These are phyloP conservation scores for Amphimallon solstitiale DNA, from an alignment of 2,888 invertebrate genomes.

Conservation along the genomic window DNA sequence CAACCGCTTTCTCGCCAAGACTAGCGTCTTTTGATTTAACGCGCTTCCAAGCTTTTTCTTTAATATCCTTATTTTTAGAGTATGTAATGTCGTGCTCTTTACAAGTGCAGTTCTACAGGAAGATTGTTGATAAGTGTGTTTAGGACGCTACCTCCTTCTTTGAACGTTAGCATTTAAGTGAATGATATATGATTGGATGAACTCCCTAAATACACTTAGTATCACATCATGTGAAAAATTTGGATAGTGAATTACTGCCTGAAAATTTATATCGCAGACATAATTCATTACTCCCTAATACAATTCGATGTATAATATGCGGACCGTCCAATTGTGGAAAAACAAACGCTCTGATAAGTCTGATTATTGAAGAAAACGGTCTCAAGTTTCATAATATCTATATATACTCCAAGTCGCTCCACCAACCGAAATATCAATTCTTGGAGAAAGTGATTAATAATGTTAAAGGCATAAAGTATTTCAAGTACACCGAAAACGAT, in stretches of 20 bases:
- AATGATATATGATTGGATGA: no score
- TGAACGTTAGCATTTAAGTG: neutral
- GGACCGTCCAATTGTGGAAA: slow-evolving; percentile 58
- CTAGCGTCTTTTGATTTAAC: slow-evolving; percentile 34
- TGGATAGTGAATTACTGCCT: neutral
- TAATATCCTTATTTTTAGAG: slow-evolving; percentile 36
- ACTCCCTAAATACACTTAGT: no score
- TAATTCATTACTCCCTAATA: slow-evolving; percentile 38
- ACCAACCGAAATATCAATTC: slow-evolving; percentile 53
- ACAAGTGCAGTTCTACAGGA: slow-evolving; percentile 48
- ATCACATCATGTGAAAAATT: neutral
- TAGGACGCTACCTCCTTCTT: slow-evolving; percentile 37
- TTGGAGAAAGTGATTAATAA: slow-evolving; percentile 45
- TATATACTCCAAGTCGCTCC: slow-evolving; percentile 53
- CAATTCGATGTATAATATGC: slow-evolving; percentile 46
- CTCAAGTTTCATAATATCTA: slow-evolving; percentile 58
- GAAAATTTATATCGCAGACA: slow-evolving; percentile 42
- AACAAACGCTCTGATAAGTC: slow-evolving; percentile 54
- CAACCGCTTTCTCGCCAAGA: slow-evolving; percentile 31
- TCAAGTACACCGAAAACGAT: slow-evolving; percentile 43
- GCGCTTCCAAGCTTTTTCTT: slow-evolving; percentile 34
- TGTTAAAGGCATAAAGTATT: slow-evolving; percentile 48
- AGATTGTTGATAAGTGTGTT: slow-evolving; percentile 45
- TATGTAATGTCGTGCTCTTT: slow-evolving; percentile 41
- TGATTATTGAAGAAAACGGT: slow-evolving; percentile 54